Percentiles rank a stretch among this genome's conserved stretches.
These are phyloP conservation scores for Euclidia mi DNA, from an alignment of 2,888 invertebrate genomes.

Conservation along the genomic window DNA sequence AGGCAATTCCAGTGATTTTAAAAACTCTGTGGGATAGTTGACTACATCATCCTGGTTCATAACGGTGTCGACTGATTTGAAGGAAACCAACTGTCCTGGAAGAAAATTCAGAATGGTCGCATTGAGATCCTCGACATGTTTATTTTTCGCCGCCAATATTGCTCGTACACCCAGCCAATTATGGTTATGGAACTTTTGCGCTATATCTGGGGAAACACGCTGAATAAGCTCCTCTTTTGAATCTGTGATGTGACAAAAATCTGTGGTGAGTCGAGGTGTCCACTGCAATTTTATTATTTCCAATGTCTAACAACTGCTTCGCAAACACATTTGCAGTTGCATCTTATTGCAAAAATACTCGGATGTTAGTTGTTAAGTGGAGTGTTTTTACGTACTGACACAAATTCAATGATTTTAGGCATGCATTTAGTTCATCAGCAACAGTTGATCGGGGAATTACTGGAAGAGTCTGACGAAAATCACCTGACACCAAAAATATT, in stretches of 20 bases:
- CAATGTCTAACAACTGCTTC: slow-evolving; percentile 2
- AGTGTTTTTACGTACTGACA: slow-evolving; percentile 53
- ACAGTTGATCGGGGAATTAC: slow-evolving; percentile 50
- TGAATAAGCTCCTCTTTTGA: slow-evolving; percentile 52
- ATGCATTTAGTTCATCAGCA: slow-evolving; percentile 56
- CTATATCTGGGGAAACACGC: slow-evolving; percentile 49
- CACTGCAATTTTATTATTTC: slow-evolving; percentile 1
- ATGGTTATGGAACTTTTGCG: slow-evolving; percentile 47
- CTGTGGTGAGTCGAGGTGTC: slow-evolving; percentile 26
- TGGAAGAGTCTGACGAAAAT: slow-evolving; percentile 59
- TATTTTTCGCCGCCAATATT: slow-evolving; percentile 57
- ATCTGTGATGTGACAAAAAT: slow-evolving; percentile 33
- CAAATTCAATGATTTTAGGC: slow-evolving; percentile 53
- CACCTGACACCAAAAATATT: slow-evolving; percentile 53
- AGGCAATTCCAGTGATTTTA: too few species aligned
- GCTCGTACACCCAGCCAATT: slow-evolving; percentile 57
- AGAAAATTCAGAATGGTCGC: slow-evolving; percentile 15
- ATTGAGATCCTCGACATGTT: slow-evolving; percentile 19
- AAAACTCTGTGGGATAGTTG: too few species aligned
- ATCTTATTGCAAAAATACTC: slow-evolving; percentile 21
- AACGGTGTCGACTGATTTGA: slow-evolving; percentile 6
- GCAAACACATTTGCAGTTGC: slow-evolving; percentile 2
- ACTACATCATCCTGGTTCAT: too few species aligned
- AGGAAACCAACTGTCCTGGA: slow-evolving; percentile 15
- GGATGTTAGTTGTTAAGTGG: slow-evolving; percentile 47